phyloP scores from a whole-genome alignment of 2,113 vertebrate genomes.

The Eupsittula cactorum region DNA sequence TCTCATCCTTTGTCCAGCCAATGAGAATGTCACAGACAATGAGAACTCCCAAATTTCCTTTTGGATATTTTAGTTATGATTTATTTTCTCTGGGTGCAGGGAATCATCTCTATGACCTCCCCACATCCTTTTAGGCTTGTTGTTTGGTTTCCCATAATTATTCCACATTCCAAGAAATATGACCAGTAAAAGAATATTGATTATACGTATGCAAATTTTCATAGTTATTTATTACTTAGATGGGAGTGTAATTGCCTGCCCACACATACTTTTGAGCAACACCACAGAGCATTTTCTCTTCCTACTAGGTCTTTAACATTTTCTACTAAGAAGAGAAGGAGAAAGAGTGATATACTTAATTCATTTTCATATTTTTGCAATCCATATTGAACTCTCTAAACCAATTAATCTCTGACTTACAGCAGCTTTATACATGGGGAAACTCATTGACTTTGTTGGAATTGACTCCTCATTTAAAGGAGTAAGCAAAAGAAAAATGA shows the following conservation, averaged over 20 bases:
- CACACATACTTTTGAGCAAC: background rate
- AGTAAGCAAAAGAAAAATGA: background rate
- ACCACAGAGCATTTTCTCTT: background rate
- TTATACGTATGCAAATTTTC: background rate
- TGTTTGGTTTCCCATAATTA: background rate
- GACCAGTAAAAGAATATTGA: background rate
- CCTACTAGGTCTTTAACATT: background rate
- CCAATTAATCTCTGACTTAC: fast-evolving
- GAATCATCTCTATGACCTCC: background rate
- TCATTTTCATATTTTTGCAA: background rate
- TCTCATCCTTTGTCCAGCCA: background rate
- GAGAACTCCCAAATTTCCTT: background rate
- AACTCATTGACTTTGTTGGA: background rate
- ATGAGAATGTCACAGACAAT: background rate
- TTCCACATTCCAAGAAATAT: background rate
- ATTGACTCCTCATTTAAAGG: background rate
- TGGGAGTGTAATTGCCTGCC: background rate
- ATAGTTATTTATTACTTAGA: background rate
- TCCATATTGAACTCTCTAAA: background rate
- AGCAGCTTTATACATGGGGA: background rate
- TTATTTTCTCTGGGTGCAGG: background rate
- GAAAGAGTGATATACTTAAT: background rate
- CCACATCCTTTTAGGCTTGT: background rate
- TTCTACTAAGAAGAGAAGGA: background rate
- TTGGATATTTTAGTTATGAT: background rate